These are phyloP conservation scores for Diprion similis DNA, from an alignment of 1,140 invertebrate species.

Conservation along the genomic window DNA sequence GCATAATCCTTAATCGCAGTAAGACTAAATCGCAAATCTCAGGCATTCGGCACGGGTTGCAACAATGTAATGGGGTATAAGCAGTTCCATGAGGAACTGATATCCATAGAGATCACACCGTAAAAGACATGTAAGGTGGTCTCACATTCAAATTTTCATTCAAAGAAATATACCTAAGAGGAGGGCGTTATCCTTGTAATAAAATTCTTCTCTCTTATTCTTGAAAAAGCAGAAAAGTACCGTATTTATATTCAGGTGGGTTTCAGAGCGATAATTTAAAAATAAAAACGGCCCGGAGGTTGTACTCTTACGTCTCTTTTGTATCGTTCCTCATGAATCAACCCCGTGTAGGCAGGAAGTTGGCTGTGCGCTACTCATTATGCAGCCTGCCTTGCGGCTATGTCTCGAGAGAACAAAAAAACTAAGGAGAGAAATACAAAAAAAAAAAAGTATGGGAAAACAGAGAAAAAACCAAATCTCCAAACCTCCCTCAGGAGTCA, in stretches of 20 bases:
- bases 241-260: not conserved
- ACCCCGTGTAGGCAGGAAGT: constrained; percentile 9
- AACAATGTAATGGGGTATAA: no score
- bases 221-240: not conserved
- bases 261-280: constrained; percentile 1
- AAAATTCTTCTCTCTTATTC: not conserved
- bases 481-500: not conserved
- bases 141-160: not conserved
- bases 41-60: no score
- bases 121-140: not conserved
- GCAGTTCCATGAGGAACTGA: no score
- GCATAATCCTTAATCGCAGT: no score
- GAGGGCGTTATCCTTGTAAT: not conserved
- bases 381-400: constrained; percentile 14
- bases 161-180: not conserved
- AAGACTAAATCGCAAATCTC: no score
- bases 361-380: constrained; percentile 14
- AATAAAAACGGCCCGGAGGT: not conserved
- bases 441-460: not conserved
- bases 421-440: not conserved
- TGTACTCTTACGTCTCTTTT: constrained; percentile 12
- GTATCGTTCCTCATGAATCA: constrained; percentile 15
- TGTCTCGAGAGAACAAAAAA: not conserved
- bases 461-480: not conserved
- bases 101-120: no score